phyloP scores from a whole-genome alignment of 1,140 invertebrate genomes.

The Trachymyrmex cornetzi region DNA sequence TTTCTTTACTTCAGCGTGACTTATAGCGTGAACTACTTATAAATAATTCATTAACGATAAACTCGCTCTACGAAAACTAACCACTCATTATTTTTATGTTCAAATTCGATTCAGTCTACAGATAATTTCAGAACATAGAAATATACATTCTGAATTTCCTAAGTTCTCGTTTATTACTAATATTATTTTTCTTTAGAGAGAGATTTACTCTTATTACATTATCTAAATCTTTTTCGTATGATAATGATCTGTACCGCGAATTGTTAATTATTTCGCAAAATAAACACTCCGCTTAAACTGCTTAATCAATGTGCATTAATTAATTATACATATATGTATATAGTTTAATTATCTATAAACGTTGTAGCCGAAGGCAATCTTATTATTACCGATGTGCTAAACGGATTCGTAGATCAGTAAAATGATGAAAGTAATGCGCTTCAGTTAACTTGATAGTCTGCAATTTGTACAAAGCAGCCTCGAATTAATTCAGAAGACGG shows the following conservation, averaged over 20 bases:
- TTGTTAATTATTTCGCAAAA: not conserved
- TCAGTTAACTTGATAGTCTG: slow-evolving; percentile 22
- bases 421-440: slow-evolving; percentile 42
- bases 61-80: not conserved
- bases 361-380: not conserved
- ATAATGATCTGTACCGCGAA: not conserved
- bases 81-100: not conserved
- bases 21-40: not conserved
- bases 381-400: not conserved
- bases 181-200: not conserved
- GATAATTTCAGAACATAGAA: not conserved
- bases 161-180: not conserved
- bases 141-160: not conserved
- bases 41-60: not conserved
- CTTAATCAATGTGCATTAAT: slow-evolving; percentile 19
- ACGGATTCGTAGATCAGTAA: not conserved
- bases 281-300: not conserved
- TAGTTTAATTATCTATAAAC: slow-evolving; percentile 14
- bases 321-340: slow-evolving; percentile 14
- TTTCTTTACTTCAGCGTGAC: not conserved
- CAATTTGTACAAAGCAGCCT: slow-evolving; percentile 26
- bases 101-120: not conserved
- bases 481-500: slow-evolving; percentile 1
- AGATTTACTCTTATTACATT: not conserved
- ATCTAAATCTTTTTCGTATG: not conserved